Percentiles rank a stretch among this genome's conserved stretches.
phyloP scores from a whole-genome alignment of 1,140 invertebrate genomes.

The Trachymyrmex septentrionalis region DNA sequence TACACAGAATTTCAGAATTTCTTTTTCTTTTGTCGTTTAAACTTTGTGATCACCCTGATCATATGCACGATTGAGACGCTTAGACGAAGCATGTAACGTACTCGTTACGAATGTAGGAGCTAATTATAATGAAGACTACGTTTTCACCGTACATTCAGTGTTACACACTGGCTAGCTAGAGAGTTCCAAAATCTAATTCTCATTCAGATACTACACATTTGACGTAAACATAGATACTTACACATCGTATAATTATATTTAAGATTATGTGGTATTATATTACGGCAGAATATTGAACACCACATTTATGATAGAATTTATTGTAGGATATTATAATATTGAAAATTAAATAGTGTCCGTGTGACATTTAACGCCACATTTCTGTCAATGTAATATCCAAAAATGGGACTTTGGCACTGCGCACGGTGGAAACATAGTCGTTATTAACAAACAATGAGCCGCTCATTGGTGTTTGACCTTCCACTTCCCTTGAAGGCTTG shows the following conservation, averaged over 20 bases:
- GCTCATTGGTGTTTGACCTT: slow-evolving; percentile 44
- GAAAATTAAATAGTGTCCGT: slow-evolving; percentile 22
- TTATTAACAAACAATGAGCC: slow-evolving; percentile 47
- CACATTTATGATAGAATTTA: slow-evolving; percentile 36
- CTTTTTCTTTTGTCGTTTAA: slow-evolving; percentile 29
- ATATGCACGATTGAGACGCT: slow-evolving; percentile 17
- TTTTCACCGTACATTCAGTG: slow-evolving; percentile 32
- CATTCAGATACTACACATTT: slow-evolving; percentile 23
- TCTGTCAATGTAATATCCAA: slow-evolving; percentile 11
- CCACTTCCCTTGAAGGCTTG: slow-evolving; percentile 40
- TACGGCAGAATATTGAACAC: slow-evolving; percentile 20
- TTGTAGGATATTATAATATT: slow-evolving; percentile 37
- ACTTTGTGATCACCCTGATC: slow-evolving; percentile 38
- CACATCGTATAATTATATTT: slow-evolving; percentile 27
- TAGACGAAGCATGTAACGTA: slow-evolving; percentile 41
- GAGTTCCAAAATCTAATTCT: background rate
- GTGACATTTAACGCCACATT: slow-evolving; percentile 26
- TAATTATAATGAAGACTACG: slow-evolving; percentile 37
- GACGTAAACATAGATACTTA: slow-evolving; percentile 27
- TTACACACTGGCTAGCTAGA: background rate
- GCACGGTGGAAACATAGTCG: slow-evolving; percentile 26
- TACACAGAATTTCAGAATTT: background rate
- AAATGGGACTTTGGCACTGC: background rate
- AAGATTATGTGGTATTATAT: slow-evolving; percentile 32
- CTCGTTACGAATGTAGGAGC: slow-evolving; percentile 42